A percentile compares a stretch with the other conserved stretches of the same genome.
These are phyloP conservation scores for Sphyrna mokarran DNA, from an alignment of 2,113 vertebrate species.

Conservation along the genomic window DNA sequence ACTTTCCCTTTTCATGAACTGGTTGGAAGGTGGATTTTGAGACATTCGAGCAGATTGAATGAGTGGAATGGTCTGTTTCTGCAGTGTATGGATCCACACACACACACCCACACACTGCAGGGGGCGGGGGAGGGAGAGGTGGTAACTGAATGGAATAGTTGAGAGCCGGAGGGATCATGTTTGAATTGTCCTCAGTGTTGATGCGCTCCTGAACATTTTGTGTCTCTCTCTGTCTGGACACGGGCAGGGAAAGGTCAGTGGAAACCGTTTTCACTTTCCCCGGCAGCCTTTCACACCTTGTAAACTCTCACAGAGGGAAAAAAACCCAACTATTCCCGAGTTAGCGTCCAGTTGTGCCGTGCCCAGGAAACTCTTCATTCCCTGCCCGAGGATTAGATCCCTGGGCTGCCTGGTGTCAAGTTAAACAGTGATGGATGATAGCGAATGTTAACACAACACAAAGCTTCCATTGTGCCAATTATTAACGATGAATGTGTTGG, in stretches of 20 bases:
- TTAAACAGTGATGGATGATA: slow-evolving; percentile 78
- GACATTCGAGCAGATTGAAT: too few species aligned
- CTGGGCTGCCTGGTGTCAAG: slow-evolving; percentile 69
- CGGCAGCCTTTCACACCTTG: slow-evolving; percentile 5
- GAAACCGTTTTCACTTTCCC: background rate
- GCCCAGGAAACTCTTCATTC: slow-evolving; percentile 36
- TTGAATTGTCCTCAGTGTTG: background rate
- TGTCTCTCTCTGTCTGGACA: background rate
- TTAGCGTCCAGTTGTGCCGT: background rate
- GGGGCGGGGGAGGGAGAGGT: background rate
- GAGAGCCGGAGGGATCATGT: too few species aligned
- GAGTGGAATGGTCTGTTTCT: too few species aligned
- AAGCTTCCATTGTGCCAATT: slow-evolving; percentile 62
- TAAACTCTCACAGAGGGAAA: background rate
- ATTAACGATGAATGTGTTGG: slow-evolving; percentile 61
- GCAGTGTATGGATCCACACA: too few species aligned
- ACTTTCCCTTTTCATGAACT: background rate
- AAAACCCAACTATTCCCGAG: background rate
- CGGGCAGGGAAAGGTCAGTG: background rate
- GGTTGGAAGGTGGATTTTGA: background rate
- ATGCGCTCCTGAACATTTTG: background rate
- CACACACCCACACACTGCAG: background rate
- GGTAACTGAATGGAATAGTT: background rate
- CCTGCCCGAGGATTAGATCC: slow-evolving; percentile 52
- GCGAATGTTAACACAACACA: slow-evolving; percentile 74